Evolutionary conservation across 2,888 invertebrate genomes (phyloP), one percentile per base, ranked within the genome.

Genomic region (Thymelicus sylvestris): DNA sequence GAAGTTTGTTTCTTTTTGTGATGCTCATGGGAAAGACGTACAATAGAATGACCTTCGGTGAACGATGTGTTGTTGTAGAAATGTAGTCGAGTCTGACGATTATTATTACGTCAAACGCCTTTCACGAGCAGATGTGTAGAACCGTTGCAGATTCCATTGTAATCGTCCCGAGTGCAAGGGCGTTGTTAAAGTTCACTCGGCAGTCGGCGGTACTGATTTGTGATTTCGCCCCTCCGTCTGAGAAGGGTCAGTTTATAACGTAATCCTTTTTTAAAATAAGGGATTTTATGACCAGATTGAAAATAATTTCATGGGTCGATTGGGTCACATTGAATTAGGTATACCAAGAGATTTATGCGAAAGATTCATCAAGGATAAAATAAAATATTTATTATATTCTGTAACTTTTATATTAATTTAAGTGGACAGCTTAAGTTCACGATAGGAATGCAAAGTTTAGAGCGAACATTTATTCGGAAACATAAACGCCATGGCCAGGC

Each of bases 131-230:
- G 93, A 93, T 93, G 93, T 90, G 88, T 80, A 86, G 90, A 92
- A 89, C 93, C 93, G 93, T 93, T 93, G 92, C 88, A 85, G 83
- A 85, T 78, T 84, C 91, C 83, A 89, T 93, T 92, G 90, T 93
- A 80, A 77, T 76, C 38, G 68, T 73, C 47, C 12, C 10, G 75
- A 83, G 78, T 84, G 87, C 84, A 88, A 86, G 86, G 86, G 86
- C 81, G 82, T 82, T 83, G 79, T 77, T 73, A 72, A 73, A 71
- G 76, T 73, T 72, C 70, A 72, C 80, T 81, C 80, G 81, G 79
- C 74, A 78, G 75, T 81, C 80, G 81, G 79, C 74, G 78, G 75
- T 85, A 80, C 86, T 88, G 91, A 92, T 91, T 19, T 55, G 24
- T 90, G 90, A 91, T 91, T 91, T 86, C 75, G 85, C 90, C 92